These are phyloP conservation scores for Hypolimnas misippus DNA, from an alignment of 2,888 invertebrate species.

Conservation along the genomic window DNA sequence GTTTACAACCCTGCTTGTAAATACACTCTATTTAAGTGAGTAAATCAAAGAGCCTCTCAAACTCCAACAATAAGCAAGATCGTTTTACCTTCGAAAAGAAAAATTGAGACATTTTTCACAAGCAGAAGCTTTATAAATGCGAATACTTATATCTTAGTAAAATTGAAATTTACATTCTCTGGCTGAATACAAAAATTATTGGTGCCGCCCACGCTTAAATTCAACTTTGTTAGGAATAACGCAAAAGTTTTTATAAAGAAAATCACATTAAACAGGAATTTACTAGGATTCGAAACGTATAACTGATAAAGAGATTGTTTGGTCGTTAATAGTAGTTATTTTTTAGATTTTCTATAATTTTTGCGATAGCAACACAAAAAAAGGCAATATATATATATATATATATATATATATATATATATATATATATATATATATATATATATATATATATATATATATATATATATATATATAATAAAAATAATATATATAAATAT, in stretches of 20 bases:
- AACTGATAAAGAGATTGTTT: too few relatives aligned
- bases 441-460: too few relatives aligned
- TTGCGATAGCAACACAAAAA: too few relatives aligned
- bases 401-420: too few relatives aligned
- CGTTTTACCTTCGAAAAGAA: conserved; percentile 62
- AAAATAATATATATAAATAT: too few relatives aligned
- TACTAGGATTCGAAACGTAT: background rate
- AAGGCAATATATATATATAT: too few relatives aligned
- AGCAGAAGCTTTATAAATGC: conserved; percentile 33
- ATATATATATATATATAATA: too few relatives aligned
- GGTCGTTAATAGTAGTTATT: too few relatives aligned
- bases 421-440: too few relatives aligned
- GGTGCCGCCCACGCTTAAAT: conserved; percentile 15
- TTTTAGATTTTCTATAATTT: too few relatives aligned
- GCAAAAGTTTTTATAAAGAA: conserved; percentile 18
- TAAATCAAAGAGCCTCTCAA: conserved; percentile 60
- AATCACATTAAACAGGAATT: background rate
- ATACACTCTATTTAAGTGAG: conserved; percentile 54
- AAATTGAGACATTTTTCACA: conserved; percentile 61
- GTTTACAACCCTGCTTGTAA: conserved; percentile 60
- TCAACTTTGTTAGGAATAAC: conserved; percentile 13
- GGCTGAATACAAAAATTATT: conserved; percentile 47
- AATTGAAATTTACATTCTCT: conserved; percentile 55
- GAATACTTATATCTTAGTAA: conserved; percentile 41
- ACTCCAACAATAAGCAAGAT: conserved; percentile 64